A percentile compares a stretch with the other conserved stretches of the same genome.
Evolutionary conservation across 2,113 vertebrate species (phyloP).

Genomic region (Scomber colias): DNA sequence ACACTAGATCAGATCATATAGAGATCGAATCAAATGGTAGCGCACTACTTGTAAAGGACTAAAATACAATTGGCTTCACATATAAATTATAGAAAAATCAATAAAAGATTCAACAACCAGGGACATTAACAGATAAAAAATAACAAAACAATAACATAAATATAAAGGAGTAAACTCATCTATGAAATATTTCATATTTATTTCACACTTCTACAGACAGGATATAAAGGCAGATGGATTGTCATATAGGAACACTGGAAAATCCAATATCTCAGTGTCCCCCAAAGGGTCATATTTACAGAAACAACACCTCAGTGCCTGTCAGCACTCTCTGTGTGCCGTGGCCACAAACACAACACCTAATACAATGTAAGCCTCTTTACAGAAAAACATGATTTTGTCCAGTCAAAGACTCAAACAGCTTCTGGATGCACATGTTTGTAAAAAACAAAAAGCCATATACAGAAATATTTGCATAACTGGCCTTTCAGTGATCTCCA

Average conservation of each 20-base stretch:
- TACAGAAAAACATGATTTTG: background rate
- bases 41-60: background rate
- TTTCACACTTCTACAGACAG: background rate
- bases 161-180: background rate
- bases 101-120: background rate
- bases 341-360: no score
- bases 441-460: no score
- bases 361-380: no score
- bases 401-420: background rate
- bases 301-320: background rate
- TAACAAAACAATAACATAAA: background rate
- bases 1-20: background rate
- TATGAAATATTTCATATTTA: no score
- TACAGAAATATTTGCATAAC: background rate
- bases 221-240: no score
- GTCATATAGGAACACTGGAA: background rate
- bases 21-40: conserved; percentile 3
- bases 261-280: background rate
- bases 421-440: background rate
- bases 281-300: background rate
- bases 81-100: background rate
- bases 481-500: background rate
- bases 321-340: no score
- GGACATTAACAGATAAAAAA: background rate
- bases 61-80: conserved; percentile 3